These are phyloP conservation scores for Calypte anna DNA, from an alignment of 2,113 vertebrate genomes.

Conservation along the genomic window DNA sequence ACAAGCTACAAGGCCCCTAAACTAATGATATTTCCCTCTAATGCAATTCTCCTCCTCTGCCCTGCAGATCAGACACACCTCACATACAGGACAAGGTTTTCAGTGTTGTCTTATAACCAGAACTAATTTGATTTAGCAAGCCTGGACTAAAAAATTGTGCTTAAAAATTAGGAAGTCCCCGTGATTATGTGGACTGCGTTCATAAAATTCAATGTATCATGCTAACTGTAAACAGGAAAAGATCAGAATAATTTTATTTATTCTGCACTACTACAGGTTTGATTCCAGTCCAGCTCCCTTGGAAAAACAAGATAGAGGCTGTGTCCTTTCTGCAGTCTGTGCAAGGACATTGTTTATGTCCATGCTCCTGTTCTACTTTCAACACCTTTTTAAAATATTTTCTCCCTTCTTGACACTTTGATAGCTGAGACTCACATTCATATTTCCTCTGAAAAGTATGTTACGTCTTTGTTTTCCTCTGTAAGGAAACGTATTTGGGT, in stretches of 20 bases:
- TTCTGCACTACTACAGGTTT: neutral
- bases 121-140: conserved; percentile 5
- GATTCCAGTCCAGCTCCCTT: neutral
- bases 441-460: neutral
- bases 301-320: neutral
- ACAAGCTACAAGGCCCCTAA: neutral
- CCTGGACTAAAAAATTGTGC: neutral
- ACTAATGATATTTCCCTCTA: neutral
- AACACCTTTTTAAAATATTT: neutral
- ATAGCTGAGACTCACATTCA: neutral
- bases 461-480: accelerated
- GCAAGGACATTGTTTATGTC: neutral
- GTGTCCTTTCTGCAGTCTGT: neutral
- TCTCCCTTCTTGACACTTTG: neutral
- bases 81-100: neutral
- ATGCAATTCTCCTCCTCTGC: neutral
- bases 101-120: neutral
- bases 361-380: neutral
- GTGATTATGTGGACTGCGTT: neutral
- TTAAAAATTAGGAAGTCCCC: conserved; percentile 5
- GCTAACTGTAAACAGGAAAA: conserved; percentile 19
- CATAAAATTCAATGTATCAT: conserved; percentile 3
- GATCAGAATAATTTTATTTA: neutral
- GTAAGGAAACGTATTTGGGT: neutral
- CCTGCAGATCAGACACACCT: neutral